Percentiles rank a stretch among this genome's conserved stretches.
Conservation (phyloP, 1,140 invertebrate species). For the Zelostemma sp. region DNA sequence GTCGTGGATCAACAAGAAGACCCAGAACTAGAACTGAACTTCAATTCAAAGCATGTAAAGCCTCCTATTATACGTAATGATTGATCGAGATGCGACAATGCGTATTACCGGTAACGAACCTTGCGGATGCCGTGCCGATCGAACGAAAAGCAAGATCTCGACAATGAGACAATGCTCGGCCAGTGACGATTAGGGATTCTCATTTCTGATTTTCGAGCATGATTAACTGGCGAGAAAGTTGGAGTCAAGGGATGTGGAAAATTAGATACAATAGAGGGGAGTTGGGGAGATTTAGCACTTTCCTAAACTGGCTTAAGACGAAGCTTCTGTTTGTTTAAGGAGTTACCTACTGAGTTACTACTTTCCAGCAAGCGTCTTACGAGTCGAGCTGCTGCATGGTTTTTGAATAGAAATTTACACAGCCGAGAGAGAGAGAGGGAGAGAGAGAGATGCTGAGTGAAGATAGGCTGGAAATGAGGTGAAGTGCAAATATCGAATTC, state of each 20-base stretch:
- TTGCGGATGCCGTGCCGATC: too few species aligned
- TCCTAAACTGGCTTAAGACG: constrained; percentile 32
- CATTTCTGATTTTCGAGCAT: constrained; percentile 38
- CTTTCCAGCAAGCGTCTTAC: constrained; percentile 21
- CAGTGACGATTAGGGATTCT: constrained; percentile 35
- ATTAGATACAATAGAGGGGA: constrained; percentile 7
- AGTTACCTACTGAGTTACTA: constrained; percentile 39
- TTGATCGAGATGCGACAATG: too few species aligned
- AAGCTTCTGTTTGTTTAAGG: constrained; percentile 47
- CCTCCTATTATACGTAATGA: too few species aligned
- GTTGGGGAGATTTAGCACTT: constrained; percentile 17
- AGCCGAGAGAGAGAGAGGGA: too few species aligned
- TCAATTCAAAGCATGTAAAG: too few species aligned
- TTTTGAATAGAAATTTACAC: constrained; percentile 3
- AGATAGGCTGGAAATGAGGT: not conserved
- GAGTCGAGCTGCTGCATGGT: constrained; percentile 8
- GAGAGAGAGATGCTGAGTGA: not conserved
- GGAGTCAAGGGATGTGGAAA: constrained; percentile 14
- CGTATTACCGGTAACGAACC: too few species aligned
- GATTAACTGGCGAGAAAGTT: constrained; percentile 40
- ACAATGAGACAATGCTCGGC: constrained; percentile 23
- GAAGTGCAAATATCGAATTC: too few species aligned
- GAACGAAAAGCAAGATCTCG: constrained; percentile 36
- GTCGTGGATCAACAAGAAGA: too few species aligned
- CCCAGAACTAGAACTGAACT: too few species aligned